Evolutionary conservation across 2,113 vertebrate species (phyloP).

Genomic region (Psammodynastes pulverulentus): DNA sequence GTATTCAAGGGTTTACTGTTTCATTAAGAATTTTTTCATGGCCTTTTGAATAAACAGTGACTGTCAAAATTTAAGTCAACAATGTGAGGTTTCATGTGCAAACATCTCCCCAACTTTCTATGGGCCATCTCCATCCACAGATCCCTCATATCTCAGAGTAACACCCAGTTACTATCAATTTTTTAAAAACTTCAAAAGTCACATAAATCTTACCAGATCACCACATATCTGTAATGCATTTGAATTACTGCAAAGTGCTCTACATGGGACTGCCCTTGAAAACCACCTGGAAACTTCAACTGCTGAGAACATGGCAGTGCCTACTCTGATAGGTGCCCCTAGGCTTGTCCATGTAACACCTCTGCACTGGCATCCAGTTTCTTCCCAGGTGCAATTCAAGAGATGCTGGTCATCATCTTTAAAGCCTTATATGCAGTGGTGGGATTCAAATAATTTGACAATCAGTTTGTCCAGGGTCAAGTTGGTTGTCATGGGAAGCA

Average conservation of each 20-base stretch:
- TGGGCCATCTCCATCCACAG: neutral
- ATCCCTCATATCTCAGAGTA: neutral
- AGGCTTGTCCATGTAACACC: neutral
- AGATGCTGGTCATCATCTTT: neutral
- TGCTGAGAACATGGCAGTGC: neutral
- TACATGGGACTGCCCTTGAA: neutral
- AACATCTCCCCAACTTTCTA: neutral
- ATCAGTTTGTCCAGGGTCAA: no score
- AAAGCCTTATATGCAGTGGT: neutral
- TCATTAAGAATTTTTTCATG: conserved; percentile 16
- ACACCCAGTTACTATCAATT: neutral
- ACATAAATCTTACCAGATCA: neutral
- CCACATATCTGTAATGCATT: neutral
- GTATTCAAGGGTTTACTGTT: conserved; percentile 41
- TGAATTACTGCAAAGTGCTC: neutral
- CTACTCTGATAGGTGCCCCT: neutral
- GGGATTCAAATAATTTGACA: no score
- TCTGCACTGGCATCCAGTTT: neutral
- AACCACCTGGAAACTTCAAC: neutral
- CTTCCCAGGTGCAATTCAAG: neutral
- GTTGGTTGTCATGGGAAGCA: no score
- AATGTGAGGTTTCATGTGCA: neutral
- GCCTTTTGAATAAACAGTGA: conserved; percentile 27
- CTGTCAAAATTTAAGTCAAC: neutral
- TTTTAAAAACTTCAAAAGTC: neutral